These are phyloP conservation scores for Drepanosiphum platanoidis DNA, from an alignment of 2,888 invertebrate species.

Conservation along the genomic window DNA sequence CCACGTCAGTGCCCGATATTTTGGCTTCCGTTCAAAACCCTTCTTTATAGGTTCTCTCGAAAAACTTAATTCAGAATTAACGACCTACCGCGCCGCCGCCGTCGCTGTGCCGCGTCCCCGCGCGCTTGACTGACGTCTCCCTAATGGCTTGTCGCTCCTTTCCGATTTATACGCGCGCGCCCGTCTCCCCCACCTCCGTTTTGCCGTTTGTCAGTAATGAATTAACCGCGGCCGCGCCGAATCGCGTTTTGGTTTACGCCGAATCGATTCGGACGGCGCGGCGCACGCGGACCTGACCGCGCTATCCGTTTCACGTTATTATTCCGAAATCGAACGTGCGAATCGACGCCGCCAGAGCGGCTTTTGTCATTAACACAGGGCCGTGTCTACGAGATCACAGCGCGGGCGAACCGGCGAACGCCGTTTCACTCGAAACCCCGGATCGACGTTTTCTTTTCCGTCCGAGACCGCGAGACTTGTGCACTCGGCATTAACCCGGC, in stretches of 20 bases:
- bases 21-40: slow-evolving; percentile 59
- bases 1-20: slow-evolving; percentile 59
- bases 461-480: too few species aligned
- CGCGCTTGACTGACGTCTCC: slow-evolving; percentile 54
- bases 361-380: too few species aligned
- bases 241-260: slow-evolving; percentile 26
- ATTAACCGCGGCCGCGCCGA: slow-evolving; percentile 28
- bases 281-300: neutral
- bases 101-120: too few species aligned
- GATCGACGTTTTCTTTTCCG: too few species aligned
- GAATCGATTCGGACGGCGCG: slow-evolving; percentile 30
- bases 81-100: neutral
- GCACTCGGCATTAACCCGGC: too few species aligned
- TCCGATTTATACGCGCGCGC: slow-evolving; percentile 42
- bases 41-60: slow-evolving; percentile 31
- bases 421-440: too few species aligned
- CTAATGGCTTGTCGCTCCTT: slow-evolving; percentile 58
- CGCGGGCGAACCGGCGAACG: too few species aligned
- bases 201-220: slow-evolving; percentile 32
- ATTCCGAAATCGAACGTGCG: too few species aligned
- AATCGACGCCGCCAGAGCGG: too few species aligned
- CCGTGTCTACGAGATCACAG: too few species aligned
- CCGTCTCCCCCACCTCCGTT: neutral
- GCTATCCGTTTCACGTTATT: too few species aligned
- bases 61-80: slow-evolving; percentile 58